Conservation (phyloP, 2,113 vertebrate genomes). For the Balaeniceps rex region DNA sequence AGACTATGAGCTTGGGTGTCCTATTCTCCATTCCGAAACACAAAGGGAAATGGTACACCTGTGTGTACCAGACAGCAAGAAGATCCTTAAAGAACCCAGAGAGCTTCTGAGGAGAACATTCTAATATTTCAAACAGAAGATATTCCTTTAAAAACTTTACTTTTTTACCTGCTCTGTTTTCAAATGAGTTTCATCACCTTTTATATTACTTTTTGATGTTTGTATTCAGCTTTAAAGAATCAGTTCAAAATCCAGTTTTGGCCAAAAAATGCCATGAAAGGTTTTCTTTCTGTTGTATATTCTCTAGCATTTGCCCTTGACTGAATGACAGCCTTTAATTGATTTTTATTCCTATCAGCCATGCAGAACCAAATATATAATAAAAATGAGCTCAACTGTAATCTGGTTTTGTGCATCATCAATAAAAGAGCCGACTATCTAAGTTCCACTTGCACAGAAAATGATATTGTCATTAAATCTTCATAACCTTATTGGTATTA, state of each 20-base stretch:
- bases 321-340: neutral
- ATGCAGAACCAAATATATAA: neutral
- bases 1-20: neutral
- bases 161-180: neutral
- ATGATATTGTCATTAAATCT: neutral
- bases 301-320: neutral
- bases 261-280: neutral
- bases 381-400: neutral
- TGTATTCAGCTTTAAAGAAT: neutral
- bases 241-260: neutral
- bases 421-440: neutral
- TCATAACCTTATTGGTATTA: neutral
- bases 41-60: neutral
- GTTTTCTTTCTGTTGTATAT: neutral
- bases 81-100: neutral
- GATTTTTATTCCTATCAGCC: constrained; percentile 2
- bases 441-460: neutral
- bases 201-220: neutral
- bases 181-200: neutral
- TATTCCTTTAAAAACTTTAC: neutral
- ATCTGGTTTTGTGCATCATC: neutral
- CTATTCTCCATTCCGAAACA: neutral
- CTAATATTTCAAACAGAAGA: neutral
- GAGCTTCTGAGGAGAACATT: neutral
- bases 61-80: neutral